These are phyloP conservation scores for Pseudococcus longispinus DNA, from an alignment of 2,888 invertebrate species.

Conservation along the genomic window DNA sequence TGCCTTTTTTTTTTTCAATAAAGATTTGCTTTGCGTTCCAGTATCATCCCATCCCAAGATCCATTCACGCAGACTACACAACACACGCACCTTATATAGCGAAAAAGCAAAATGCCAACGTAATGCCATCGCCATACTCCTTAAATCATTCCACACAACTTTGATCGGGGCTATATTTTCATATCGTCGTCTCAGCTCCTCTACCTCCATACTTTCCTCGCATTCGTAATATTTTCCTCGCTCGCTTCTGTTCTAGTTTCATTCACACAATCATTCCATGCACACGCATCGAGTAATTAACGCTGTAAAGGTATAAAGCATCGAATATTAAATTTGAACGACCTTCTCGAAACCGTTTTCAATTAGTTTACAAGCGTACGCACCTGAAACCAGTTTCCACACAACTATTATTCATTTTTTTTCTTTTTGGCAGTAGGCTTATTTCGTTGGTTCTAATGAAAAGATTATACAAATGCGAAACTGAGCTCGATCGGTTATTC, in stretches of 20 bases:
- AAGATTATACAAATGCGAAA: conserved; percentile 12
- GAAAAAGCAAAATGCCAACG: conserved; percentile 8
- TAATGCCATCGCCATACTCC: not conserved
- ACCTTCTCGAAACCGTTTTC: conserved; percentile 11
- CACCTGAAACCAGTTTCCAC: not conserved
- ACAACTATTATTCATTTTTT: conserved; percentile 10
- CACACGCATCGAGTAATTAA: not conserved
- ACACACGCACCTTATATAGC: not conserved
- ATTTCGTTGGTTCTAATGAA: conserved; percentile 13
- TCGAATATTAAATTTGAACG: conserved; percentile 28
- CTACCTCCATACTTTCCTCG: not conserved
- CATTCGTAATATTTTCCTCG: not conserved
- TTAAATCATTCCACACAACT: not conserved
- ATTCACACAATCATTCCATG: not conserved
- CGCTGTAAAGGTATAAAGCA: not conserved
- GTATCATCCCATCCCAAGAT: not conserved
- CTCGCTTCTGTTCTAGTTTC: not conserved
- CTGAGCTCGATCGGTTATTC: not conserved
- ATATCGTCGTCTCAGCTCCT: not conserved
- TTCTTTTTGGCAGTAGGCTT: conserved; percentile 26
- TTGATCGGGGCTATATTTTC: no score
- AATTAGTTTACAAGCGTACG: not conserved
- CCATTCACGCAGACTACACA: not conserved
- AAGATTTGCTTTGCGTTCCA: not conserved
- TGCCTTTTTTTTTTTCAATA: not conserved